Evolutionary conservation across 92 coral and sea anemone species (phyloP).

Genomic region (Phenganax subtilis): DNA sequence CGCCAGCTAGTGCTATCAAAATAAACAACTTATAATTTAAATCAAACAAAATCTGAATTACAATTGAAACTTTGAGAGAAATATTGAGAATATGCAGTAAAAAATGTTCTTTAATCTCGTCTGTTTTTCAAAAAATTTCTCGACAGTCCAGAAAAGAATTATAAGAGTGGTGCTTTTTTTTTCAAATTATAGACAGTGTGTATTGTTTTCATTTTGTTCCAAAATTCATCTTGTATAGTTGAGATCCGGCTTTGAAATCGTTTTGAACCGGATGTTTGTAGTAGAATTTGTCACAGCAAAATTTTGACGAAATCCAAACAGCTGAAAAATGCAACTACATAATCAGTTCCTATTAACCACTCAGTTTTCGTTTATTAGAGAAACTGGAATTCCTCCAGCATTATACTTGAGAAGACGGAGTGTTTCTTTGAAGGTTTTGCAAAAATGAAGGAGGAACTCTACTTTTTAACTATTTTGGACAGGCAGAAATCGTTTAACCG

Average conservation of each 20-base stretch:
- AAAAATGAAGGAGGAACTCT: neutral
- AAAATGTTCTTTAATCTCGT: neutral
- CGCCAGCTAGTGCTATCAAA: neutral
- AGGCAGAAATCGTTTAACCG: neutral
- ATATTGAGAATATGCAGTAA: neutral
- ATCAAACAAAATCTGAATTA: neutral
- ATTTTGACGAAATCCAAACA: constrained; percentile 15
- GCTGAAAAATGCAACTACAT: neutral
- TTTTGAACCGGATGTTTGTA: neutral
- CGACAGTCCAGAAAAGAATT: neutral
- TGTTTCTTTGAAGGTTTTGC: too few species aligned
- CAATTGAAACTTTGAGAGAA: neutral
- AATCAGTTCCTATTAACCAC: too few species aligned
- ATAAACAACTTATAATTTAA: neutral
- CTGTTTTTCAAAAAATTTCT: neutral
- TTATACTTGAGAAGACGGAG: too few species aligned
- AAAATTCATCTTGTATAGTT: too few species aligned
- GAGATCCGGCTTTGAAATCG: too few species aligned
- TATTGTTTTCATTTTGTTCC: neutral
- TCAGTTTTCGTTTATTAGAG: too few species aligned
- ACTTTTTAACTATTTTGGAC: neutral
- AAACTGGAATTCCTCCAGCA: too few species aligned
- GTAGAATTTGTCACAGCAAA: neutral
- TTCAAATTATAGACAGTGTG: neutral
- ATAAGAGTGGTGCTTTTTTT: neutral